Percentiles rank a stretch among this genome's conserved stretches.
Evolutionary conservation across 2,888 invertebrate genomes (phyloP).

Genomic region (Alcis repandata): DNA sequence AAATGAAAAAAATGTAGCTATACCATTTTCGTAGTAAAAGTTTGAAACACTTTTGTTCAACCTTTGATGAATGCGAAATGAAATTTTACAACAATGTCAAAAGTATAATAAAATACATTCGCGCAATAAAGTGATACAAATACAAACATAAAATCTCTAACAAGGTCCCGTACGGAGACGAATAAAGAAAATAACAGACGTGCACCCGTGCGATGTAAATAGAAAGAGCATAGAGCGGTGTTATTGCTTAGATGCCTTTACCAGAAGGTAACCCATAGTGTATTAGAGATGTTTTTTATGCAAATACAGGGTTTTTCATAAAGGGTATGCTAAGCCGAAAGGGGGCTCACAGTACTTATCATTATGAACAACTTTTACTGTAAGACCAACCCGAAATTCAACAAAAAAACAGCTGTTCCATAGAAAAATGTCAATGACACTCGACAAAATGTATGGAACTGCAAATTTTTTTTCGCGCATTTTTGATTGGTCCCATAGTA

Average conservation of each 20-base stretch:
- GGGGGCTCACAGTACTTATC: too few relatives aligned
- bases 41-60: not conserved
- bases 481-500: too few relatives aligned
- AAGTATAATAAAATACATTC: slow-evolving; percentile 36
- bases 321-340: too few relatives aligned
- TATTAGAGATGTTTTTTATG: too few relatives aligned
- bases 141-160: slow-evolving; percentile 43
- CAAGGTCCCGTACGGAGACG: slow-evolving; percentile 39
- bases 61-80: slow-evolving; percentile 14
- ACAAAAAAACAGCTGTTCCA: too few relatives aligned
- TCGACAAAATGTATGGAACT: too few relatives aligned
- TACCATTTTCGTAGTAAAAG: not conserved
- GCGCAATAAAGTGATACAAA: slow-evolving; percentile 40
- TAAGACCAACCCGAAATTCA: too few relatives aligned
- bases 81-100: slow-evolving; percentile 18
- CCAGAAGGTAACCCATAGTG: too few relatives aligned
- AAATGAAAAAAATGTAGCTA: not conserved
- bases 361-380: too few relatives aligned
- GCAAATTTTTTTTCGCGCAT: too few relatives aligned
- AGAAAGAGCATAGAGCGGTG: slow-evolving; percentile 54
- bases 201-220: slow-evolving; percentile 52
- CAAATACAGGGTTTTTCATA: too few relatives aligned
- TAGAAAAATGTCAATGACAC: too few relatives aligned
- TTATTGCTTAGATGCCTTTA: slow-evolving; percentile 56
- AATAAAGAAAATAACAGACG: slow-evolving; percentile 44